Percentiles rank a stretch among this genome's conserved stretches.
Evolutionary conservation across 2,888 invertebrate species (phyloP).

Genomic region (Orgyia antiqua): DNA sequence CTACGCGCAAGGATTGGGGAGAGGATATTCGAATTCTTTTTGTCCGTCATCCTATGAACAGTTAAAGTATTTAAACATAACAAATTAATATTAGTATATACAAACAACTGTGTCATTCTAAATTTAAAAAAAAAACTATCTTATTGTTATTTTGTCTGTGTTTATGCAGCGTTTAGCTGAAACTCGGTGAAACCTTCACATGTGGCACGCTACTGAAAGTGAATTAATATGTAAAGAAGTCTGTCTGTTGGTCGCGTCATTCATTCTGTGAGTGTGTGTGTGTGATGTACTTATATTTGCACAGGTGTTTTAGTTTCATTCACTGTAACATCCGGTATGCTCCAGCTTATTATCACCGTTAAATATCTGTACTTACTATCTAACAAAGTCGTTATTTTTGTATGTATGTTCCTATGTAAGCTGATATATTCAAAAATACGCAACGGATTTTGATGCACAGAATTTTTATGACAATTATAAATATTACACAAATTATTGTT

Average conservation of each 20-base stretch:
- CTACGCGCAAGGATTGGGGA: too few species aligned
- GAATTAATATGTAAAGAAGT: conserved; percentile 30
- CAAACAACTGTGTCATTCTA: too few species aligned
- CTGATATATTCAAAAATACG: too few species aligned
- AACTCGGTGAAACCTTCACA: conserved; percentile 25
- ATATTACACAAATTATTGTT: too few species aligned
- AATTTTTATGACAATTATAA: too few species aligned
- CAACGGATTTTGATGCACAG: too few species aligned
- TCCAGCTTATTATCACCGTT: conserved; percentile 4
- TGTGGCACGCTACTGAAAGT: conserved; percentile 30
- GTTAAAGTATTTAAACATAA: conserved; percentile 2
- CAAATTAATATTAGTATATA: conserved; percentile 7
- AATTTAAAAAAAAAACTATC: too few species aligned
- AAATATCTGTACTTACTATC: not conserved
- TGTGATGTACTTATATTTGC: conserved; percentile 9
- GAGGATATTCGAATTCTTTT: too few species aligned
- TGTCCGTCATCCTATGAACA: too few species aligned
- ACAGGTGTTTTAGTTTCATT: conserved; percentile 15
- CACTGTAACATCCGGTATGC: conserved; percentile 14
- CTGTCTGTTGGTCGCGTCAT: not conserved
- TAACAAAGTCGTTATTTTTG: too few species aligned
- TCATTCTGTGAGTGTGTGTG: not conserved
- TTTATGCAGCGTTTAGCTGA: conserved; percentile 12
- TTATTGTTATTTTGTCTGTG: too few species aligned
- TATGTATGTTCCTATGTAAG: too few species aligned